A percentile compares a stretch with the other conserved stretches of the same genome.
Conservation (phyloP, 2,888 invertebrate species). For the Zaprionus lineosus region DNA sequence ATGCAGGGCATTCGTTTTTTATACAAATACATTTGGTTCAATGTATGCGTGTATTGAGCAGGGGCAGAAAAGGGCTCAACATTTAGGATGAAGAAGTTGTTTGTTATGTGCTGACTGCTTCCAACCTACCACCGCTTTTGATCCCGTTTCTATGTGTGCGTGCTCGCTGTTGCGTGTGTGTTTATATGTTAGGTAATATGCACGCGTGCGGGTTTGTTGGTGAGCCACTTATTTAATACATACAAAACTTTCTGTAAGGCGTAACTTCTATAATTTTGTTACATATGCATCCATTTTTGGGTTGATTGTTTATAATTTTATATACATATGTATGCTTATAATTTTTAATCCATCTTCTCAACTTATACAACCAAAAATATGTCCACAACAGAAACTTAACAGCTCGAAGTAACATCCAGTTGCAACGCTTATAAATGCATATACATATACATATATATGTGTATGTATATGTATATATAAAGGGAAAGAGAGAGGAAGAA, state of each 20-base stretch:
- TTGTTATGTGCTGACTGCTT: constrained; percentile 18
- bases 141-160: constrained; percentile 23
- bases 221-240: no score
- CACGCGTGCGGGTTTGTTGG: constrained; percentile 60
- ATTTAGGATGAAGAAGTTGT: constrained; percentile 31
- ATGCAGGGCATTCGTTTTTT: constrained; percentile 13
- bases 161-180: constrained; percentile 35
- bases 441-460: not conserved
- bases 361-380: no score
- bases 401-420: no score
- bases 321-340: no score
- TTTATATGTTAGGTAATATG: constrained; percentile 44
- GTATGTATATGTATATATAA: not conserved
- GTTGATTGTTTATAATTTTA: no score
- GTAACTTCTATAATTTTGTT: constrained; percentile 61
- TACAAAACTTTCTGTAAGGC: no score
- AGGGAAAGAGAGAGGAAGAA: no score
- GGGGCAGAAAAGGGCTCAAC: constrained; percentile 26
- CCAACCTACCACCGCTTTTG: constrained; percentile 34
- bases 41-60: not conserved
- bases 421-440: no score
- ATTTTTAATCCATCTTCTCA: no score
- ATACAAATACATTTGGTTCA: constrained; percentile 4
- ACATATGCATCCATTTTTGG: constrained; percentile 59
- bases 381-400: no score